Conservation (phyloP, 2,113 vertebrate genomes). For the Lasiurus cinereus region DNA sequence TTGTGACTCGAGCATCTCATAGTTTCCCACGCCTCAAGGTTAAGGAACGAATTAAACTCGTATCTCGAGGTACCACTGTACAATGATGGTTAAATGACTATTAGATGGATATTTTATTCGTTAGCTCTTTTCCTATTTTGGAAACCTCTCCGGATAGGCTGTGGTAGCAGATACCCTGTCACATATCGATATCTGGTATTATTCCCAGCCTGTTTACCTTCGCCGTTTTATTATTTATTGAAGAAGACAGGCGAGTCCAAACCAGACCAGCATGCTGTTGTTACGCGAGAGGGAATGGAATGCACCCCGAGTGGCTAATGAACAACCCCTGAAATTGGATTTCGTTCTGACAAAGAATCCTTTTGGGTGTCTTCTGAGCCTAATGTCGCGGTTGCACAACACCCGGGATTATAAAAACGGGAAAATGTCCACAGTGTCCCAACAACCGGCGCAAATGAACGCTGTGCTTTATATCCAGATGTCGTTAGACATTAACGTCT, state of each 20-base stretch:
- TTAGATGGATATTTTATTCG: background rate
- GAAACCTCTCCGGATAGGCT: background rate
- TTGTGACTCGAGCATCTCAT: no score
- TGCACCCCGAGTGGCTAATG: constrained; percentile 6
- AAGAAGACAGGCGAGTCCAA: background rate
- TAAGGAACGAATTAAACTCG: no score
- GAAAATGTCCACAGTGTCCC: background rate
- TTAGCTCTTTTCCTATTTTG: constrained; percentile 52
- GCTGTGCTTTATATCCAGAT: background rate
- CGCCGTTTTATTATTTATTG: constrained; percentile 29
- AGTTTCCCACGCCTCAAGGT: no score
- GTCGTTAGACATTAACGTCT: background rate
- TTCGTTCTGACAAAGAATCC: constrained; percentile 64
- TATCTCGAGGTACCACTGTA: no score
- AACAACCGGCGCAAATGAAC: background rate
- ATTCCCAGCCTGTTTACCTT: background rate
- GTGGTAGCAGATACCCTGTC: background rate
- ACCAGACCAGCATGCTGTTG: background rate
- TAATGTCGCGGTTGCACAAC: constrained; percentile 20
- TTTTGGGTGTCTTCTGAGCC: constrained; percentile 42
- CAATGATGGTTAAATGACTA: background rate
- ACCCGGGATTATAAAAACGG: background rate
- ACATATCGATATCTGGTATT: background rate
- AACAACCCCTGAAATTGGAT: background rate
- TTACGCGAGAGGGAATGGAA: constrained; percentile 29